Base-by-base conservation (phyloP, 1,140 invertebrate genomes). In the Trichonephila clavipes region DNA sequence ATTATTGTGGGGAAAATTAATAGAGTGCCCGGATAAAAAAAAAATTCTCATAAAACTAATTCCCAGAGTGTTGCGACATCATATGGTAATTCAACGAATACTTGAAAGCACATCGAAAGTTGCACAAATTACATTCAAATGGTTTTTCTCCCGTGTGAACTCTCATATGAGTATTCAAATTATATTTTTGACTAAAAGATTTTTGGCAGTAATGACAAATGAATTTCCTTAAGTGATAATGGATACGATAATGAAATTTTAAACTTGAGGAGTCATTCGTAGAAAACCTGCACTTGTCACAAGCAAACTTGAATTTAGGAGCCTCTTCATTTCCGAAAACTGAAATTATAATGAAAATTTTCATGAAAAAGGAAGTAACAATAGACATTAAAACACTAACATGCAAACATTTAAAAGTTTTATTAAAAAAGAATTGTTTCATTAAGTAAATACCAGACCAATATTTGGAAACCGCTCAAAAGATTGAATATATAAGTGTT, bases 21-120 rank as follows among this genome's bases (percentile, higher is more conserved):
- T 40, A 40, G 34, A 40, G 4, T 40, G 2, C 34, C 34, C 4
- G 2, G 34, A 3, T 40, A 40, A 40, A 40, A 2, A 40, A 40
- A 40, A 40, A 40, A 40, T 40, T 40, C 2, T 40, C 34, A 40
- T 40, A 40, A 40, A 40, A 51, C 34, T 82, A 44, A 5, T 7
- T 16, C 28, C 40, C 16, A 1, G 34, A 16, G 40, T 82, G 81
- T 7, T 82, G 81, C 0, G 19, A 21, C 2, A 34, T 82, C 81
- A 82, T 51, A 34, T 82, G 81, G 21, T 82, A 82, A 82, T 82
- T 18, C 81, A 82, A 82, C 21, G 81, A 82, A 82, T 82, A 40
- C 28, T 18, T 82, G 81, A 82, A 82, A 28, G 85, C 21, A 58
- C 51, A 87, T 21, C 59, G 85, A 4, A 61, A 61, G 1, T 88